Conservation (phyloP, 2,888 invertebrate species). For the Cryptus viduatorius region DNA sequence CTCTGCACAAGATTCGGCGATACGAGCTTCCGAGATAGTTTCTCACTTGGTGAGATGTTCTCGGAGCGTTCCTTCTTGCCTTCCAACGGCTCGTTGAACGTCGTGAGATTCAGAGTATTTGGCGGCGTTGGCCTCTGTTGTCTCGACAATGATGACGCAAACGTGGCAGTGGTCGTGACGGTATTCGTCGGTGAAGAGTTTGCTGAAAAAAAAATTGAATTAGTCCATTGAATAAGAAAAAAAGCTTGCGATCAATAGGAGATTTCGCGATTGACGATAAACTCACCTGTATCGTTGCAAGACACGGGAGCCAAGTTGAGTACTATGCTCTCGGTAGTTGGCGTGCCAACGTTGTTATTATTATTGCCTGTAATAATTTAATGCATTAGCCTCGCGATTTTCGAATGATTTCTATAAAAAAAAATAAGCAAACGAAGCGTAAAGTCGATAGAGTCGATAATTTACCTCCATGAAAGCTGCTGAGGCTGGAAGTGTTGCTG, state of each 20-base stretch:
- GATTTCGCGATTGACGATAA: not conserved
- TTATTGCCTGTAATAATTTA: slow-evolving; percentile 77
- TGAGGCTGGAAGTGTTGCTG: slow-evolving; percentile 85
- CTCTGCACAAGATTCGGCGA: slow-evolving; percentile 83
- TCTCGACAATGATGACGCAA: slow-evolving; percentile 86
- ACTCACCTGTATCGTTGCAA: slow-evolving; percentile 80
- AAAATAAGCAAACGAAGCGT: not conserved
- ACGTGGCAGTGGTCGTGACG: slow-evolving; percentile 86
- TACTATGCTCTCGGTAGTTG: slow-evolving; percentile 86
- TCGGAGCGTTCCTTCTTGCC: slow-evolving; percentile 77
- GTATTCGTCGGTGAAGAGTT: slow-evolving; percentile 79
- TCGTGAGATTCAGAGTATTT: slow-evolving; percentile 91
- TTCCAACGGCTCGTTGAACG: slow-evolving; percentile 83
- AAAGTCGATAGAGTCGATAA: not conserved
- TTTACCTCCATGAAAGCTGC: slow-evolving; percentile 87
- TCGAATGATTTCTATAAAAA: not conserved
- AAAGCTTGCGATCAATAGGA: not conserved
- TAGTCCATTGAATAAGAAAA: not conserved
- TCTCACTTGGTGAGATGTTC: slow-evolving; percentile 78
- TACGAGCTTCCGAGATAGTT: slow-evolving; percentile 81
- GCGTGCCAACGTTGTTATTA: slow-evolving; percentile 80
- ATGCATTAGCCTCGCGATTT: not conserved
- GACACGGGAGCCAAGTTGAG: slow-evolving; percentile 90
- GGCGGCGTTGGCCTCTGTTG: slow-evolving; percentile 93
- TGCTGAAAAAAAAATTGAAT: slow-evolving; percentile 39